Evolutionary conservation across 2,888 invertebrate species (phyloP).

Genomic region (Nipponacmea schrenckii): DNA sequence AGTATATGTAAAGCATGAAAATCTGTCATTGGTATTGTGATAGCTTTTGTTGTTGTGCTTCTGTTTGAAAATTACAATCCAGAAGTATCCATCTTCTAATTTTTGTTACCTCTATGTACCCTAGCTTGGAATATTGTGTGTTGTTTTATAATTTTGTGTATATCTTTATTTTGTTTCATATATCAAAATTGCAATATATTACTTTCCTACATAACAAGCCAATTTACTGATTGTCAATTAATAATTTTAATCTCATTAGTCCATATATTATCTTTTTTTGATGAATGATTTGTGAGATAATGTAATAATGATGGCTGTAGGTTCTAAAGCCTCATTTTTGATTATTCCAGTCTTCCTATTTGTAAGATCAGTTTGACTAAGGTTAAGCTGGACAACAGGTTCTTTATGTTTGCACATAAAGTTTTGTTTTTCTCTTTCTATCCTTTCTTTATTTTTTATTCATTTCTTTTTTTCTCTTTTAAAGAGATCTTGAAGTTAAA

Average conservation of each 20-base stretch:
- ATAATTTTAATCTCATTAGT: not conserved
- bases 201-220: no score
- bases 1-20: not conserved
- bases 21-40: not conserved
- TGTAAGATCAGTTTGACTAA: no score
- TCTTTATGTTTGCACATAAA: not conserved
- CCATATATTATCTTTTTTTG: not conserved
- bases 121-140: not conserved
- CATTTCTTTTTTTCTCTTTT: no score
- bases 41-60: not conserved
- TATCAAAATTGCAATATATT: no score
- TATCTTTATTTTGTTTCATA: not conserved
- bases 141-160: not conserved
- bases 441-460: not conserved
- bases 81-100: not conserved
- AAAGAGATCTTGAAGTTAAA: no score
- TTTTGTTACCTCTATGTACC: not conserved
- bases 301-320: not conserved
- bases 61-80: not conserved
- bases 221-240: not conserved
- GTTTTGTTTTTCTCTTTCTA: not conserved
- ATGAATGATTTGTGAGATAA: not conserved
- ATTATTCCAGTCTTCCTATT: not conserved
- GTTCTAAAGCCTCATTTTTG: not conserved
- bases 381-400: no score